Conservation (phyloP, 2,797 vertebrate species). For the Pantherophis vulpinus region DNA sequence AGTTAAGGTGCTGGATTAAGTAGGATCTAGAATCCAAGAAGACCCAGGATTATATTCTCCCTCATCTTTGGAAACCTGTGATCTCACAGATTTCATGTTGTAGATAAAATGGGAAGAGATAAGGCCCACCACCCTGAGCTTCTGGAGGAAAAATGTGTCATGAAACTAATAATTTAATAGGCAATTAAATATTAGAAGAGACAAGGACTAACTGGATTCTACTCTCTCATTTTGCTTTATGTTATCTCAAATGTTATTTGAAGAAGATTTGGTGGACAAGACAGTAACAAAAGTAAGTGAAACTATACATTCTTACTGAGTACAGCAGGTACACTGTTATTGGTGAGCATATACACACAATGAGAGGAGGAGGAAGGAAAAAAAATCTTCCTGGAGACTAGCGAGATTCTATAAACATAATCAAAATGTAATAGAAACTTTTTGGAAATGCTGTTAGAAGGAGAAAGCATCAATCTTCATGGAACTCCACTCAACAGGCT, state of each 20-base stretch:
- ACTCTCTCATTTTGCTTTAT: neutral
- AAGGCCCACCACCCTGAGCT: neutral
- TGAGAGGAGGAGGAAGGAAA: conserved; percentile 46
- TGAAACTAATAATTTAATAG: neutral
- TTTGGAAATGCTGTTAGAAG: conserved; percentile 85
- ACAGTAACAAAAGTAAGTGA: neutral
- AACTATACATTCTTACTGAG: neutral
- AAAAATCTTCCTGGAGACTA: conserved; percentile 76
- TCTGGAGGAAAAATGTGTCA: neutral
- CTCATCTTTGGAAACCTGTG: neutral
- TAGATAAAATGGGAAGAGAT: neutral
- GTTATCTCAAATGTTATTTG: neutral
- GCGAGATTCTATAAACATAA: conserved; percentile 83
- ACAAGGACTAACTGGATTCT: neutral
- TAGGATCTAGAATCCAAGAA: neutral
- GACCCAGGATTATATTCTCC: neutral
- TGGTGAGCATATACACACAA: conserved; percentile 41
- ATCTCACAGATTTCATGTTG: neutral
- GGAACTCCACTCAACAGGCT: conserved; percentile 84
- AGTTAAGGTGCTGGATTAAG: neutral
- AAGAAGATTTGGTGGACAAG: neutral
- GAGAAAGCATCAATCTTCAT: conserved; percentile 86
- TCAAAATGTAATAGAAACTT: conserved; percentile 86
- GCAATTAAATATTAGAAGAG: neutral
- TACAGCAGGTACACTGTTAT: conserved; percentile 18